Conservation (phyloP, 2,888 invertebrate species). For the Caenorhabditis angaria region DNA sequence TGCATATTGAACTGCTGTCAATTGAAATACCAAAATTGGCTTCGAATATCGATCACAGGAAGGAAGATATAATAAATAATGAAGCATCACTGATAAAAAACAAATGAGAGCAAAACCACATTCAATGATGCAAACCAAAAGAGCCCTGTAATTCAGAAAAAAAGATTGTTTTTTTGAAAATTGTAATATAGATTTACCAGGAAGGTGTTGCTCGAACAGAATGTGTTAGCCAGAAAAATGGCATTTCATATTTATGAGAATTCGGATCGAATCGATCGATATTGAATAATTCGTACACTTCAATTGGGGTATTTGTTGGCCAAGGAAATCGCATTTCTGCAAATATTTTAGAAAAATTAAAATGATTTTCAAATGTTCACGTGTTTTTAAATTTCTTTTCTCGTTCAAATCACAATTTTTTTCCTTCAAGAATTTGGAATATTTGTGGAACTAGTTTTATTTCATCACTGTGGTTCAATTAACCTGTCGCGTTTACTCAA, state of each 20-base stretch:
- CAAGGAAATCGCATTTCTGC: slow-evolving; percentile 69
- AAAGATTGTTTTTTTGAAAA: slow-evolving; percentile 9
- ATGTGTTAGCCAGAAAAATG: slow-evolving; percentile 66
- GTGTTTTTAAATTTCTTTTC: slow-evolving; percentile 16
- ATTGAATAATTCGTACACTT: slow-evolving; percentile 70
- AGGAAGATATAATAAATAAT: slow-evolving; percentile 63
- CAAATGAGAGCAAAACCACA: slow-evolving; percentile 61
- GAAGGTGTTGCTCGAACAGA: slow-evolving; percentile 68
- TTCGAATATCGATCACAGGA: slow-evolving; percentile 53
- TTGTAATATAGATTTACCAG: slow-evolving; percentile 48
- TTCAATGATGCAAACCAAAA: slow-evolving; percentile 68
- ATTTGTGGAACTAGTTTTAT: slow-evolving; percentile 23
- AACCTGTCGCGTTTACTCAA: neutral
- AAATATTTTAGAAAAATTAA: slow-evolving; percentile 6
- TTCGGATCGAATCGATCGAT: slow-evolving; percentile 58
- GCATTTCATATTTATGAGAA: slow-evolving; percentile 55
- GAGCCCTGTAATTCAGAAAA: slow-evolving; percentile 55
- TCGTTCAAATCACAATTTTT: no score
- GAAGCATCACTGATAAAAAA: slow-evolving; percentile 63
- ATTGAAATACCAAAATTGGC: slow-evolving; percentile 62
- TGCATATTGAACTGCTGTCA: slow-evolving; percentile 65
- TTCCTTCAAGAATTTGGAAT: no score
- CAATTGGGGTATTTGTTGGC: slow-evolving; percentile 68
- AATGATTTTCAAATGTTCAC: slow-evolving; percentile 11
- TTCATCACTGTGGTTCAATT: neutral